A percentile compares a stretch with the other conserved stretches of the same genome.
Evolutionary conservation across 2,113 vertebrate species (phyloP).

Genomic region (Ophiodon elongatus): DNA sequence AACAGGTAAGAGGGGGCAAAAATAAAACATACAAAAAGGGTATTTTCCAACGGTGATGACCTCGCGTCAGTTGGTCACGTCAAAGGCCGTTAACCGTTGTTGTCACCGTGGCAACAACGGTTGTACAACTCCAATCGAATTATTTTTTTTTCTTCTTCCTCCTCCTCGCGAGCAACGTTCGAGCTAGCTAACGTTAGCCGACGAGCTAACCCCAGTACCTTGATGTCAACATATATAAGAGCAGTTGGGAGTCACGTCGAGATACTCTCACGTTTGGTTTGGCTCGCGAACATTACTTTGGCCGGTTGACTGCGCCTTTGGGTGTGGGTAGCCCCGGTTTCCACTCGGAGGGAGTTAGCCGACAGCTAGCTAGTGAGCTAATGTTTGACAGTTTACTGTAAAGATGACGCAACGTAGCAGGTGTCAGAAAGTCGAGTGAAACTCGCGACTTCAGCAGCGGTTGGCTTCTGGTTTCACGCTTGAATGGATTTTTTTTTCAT

Average conservation of each 20-base stretch:
- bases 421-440: conserved; percentile 36
- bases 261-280: too few species aligned
- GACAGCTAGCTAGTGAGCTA: background rate
- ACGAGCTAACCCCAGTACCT: too few species aligned
- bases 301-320: too few species aligned
- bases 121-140: background rate
- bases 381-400: conserved; percentile 40
- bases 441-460: background rate
- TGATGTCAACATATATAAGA: too few species aligned
- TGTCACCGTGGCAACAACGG: conserved; percentile 18
- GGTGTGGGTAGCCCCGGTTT: too few species aligned
- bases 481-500: too few species aligned
- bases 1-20: conserved; percentile 34
- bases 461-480: background rate
- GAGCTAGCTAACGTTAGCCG: too few species aligned
- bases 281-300: too few species aligned
- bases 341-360: too few species aligned
- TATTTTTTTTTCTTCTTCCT: background rate
- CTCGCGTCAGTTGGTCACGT: accelerated
- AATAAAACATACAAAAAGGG: background rate
- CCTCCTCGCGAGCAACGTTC: background rate
- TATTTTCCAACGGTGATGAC: accelerated
- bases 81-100: background rate
- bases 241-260: too few species aligned
- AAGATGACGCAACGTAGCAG: conserved; percentile 53